These are phyloP conservation scores for Hymenopus coronatus DNA, from an alignment of 2,888 invertebrate genomes.

Conservation along the genomic window DNA sequence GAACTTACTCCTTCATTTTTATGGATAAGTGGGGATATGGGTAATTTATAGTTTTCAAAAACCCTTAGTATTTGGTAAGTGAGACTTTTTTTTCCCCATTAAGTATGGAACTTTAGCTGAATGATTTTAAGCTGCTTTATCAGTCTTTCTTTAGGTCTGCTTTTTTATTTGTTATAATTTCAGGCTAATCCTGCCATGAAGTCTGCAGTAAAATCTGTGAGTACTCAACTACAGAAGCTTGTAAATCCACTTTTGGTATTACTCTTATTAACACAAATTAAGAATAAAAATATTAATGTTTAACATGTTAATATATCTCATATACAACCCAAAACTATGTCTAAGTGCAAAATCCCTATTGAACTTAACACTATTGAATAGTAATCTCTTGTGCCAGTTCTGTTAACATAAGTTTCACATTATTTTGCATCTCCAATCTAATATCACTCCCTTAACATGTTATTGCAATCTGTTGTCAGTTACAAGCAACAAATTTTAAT, in stretches of 20 bases:
- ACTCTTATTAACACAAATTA: not conserved
- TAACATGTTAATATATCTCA: not conserved
- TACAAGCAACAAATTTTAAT: too few relatives aligned
- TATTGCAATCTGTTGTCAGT: too few relatives aligned
- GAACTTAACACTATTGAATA: too few relatives aligned
- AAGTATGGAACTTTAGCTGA: not conserved
- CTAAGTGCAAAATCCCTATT: too few relatives aligned
- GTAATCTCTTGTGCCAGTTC: too few relatives aligned
- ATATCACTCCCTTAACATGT: not conserved
- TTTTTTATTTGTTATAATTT: constrained; percentile 47
- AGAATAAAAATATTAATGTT: not conserved
- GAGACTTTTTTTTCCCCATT: not conserved
- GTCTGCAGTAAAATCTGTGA: constrained; percentile 91
- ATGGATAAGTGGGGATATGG: too few relatives aligned
- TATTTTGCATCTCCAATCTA: not conserved
- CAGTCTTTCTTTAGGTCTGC: constrained; percentile 29
- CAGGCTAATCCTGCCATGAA: constrained; percentile 93
- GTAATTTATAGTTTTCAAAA: too few relatives aligned
- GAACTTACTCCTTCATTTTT: too few relatives aligned
- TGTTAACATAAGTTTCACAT: not conserved
- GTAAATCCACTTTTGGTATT: not conserved
- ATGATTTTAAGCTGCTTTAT: not conserved
- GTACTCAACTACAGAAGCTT: constrained; percentile 44
- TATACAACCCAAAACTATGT: too few relatives aligned
- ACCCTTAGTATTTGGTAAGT: not conserved